Evolutionary conservation across 1,140 invertebrate species (phyloP).

Genomic region (Zaprionus camerounensis): DNA sequence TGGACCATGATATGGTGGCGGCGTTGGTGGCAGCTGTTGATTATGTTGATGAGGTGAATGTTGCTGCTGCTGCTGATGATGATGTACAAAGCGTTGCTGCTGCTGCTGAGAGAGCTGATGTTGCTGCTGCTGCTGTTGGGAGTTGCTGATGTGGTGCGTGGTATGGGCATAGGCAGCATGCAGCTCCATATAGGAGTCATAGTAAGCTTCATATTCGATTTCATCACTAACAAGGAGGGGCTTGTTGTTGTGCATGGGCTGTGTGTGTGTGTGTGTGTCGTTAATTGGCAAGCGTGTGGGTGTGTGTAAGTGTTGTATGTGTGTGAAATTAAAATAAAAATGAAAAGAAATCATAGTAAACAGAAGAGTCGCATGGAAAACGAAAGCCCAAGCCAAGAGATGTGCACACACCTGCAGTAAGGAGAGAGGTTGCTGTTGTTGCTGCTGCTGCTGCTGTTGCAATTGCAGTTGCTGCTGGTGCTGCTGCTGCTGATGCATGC

Average conservation of each 20-base stretch:
- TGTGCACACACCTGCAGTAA: conserved; percentile 74
- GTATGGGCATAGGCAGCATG: conserved; percentile 65
- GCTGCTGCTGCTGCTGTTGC: conserved; percentile 50
- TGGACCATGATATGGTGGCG: conserved; percentile 64
- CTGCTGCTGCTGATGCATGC: conserved; percentile 69
- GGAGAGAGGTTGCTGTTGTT: conserved; percentile 50
- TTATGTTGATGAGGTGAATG: conserved; percentile 48
- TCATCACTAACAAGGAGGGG: conserved; percentile 47
- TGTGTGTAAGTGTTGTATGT: conserved; percentile 33
- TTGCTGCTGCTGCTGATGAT: conserved; percentile 46
- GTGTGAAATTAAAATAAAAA: conserved; percentile 62
- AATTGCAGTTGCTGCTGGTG: conserved; percentile 45
- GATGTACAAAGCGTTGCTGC: conserved; percentile 52
- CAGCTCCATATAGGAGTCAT: conserved; percentile 76
- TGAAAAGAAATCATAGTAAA: conserved; percentile 43
- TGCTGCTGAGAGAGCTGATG: conserved; percentile 44
- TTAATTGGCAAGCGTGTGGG: conserved; percentile 20
- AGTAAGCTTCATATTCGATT: conserved; percentile 68
- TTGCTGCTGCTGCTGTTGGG: conserved; percentile 47
- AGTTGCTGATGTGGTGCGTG: conserved; percentile 27
- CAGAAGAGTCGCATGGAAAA: conserved; percentile 11
- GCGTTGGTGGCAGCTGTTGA: conserved; percentile 48
- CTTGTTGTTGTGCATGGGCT: conserved; percentile 57
- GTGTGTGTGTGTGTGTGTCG: conserved; percentile 20
- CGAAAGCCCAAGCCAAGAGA: conserved; percentile 49